Conservation (phyloP, 2,888 invertebrate species). For the Furcula furcula region DNA sequence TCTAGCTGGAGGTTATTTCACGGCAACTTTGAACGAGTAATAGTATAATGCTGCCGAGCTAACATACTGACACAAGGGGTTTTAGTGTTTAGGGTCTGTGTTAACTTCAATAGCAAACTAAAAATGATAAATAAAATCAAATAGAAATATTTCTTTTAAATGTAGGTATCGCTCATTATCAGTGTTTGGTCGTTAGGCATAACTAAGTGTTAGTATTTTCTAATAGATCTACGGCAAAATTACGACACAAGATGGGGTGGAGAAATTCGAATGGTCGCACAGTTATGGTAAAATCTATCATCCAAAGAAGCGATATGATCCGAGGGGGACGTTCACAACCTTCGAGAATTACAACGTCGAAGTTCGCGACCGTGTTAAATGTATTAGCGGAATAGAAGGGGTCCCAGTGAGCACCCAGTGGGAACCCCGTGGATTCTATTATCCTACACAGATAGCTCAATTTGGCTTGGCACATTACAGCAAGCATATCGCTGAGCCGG, state of each 20-base stretch:
- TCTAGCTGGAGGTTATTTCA: no score
- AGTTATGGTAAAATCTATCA: constrained; percentile 95
- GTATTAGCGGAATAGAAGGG: constrained; percentile 95
- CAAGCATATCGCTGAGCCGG: constrained; percentile 93
- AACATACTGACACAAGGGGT: no score
- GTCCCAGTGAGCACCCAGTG: constrained; percentile 98
- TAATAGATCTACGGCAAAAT: constrained; percentile 92
- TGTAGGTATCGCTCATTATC: no score
- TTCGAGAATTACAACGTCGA: constrained; percentile 99
- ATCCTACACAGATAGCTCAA: constrained; percentile 99
- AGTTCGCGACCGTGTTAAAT: constrained; percentile 96
- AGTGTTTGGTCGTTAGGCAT: no score
- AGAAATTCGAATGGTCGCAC: constrained; percentile 96
- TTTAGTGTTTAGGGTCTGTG: no score
- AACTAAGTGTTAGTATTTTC: constrained; percentile 4
- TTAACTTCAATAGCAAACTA: no score
- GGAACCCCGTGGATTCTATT: constrained; percentile 97
- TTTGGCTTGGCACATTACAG: constrained; percentile 98
- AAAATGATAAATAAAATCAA: no score
- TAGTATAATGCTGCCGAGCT: no score
- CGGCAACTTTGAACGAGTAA: no score
- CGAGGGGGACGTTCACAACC: constrained; percentile 95
- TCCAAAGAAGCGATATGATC: constrained; percentile 94
- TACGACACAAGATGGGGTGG: constrained; percentile 86
- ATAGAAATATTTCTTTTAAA: no score